These are phyloP conservation scores for Propithecus coquereli DNA, from an alignment of 2,113 vertebrate genomes.

Conservation along the genomic window DNA sequence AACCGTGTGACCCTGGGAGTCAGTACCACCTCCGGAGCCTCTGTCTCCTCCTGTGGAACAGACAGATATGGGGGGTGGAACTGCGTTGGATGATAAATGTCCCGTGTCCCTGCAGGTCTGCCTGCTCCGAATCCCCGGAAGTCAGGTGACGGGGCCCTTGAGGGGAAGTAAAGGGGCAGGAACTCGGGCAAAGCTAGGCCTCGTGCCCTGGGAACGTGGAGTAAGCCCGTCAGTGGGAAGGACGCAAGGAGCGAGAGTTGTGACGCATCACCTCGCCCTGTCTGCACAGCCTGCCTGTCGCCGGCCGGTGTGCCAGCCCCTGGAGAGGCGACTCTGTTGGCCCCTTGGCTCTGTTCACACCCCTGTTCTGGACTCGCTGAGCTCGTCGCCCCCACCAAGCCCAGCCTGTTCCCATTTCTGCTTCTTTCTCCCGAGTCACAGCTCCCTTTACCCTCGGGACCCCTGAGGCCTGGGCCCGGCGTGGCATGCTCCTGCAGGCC, in stretches of 20 bases:
- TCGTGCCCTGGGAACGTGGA: background rate
- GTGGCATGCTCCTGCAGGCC: background rate
- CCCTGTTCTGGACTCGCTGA: background rate
- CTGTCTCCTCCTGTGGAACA: background rate
- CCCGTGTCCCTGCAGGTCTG: rapidly evolving
- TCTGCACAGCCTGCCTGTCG: background rate
- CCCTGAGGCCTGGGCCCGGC: background rate
- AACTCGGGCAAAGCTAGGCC: background rate
- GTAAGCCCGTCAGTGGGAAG: background rate
- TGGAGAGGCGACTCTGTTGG: background rate
- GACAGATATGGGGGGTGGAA: background rate
- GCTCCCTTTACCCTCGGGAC: background rate
- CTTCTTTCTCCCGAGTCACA: background rate
- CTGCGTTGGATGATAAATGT: background rate
- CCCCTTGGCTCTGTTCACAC: background rate
- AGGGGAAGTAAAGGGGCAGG: background rate
- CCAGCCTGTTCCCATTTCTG: background rate
- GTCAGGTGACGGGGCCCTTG: too few relatives aligned
- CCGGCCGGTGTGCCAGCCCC: background rate
- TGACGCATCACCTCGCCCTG: too few relatives aligned
- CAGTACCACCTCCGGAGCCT: background rate
- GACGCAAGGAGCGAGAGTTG: too few relatives aligned
- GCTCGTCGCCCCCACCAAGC: background rate
- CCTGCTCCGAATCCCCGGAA: background rate
- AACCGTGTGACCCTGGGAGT: background rate